Conservation (phyloP, 1,140 invertebrate genomes). For the Ceratina australensis region DNA sequence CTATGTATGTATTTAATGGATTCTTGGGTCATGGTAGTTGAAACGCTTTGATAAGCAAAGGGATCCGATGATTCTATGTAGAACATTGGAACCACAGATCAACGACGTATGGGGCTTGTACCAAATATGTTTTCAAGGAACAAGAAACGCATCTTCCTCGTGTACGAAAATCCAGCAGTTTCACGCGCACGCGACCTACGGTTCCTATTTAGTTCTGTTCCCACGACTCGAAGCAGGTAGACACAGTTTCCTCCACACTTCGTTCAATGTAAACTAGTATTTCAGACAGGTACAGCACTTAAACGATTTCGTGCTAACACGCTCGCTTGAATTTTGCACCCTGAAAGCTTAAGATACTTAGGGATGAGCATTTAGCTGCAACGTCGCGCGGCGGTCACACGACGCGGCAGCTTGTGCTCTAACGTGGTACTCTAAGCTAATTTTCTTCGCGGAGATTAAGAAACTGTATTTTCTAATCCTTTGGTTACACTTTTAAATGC, state of each 20-base stretch:
- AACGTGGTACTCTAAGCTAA: background rate
- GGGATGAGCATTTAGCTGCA: slow-evolving; percentile 34
- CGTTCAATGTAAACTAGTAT: background rate
- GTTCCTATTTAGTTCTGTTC: slow-evolving; percentile 42
- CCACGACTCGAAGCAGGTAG: background rate
- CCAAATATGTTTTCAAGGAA: too few relatives aligned
- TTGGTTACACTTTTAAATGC: too few relatives aligned
- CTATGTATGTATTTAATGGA: background rate
- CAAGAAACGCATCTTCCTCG: background rate
- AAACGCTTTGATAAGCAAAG: background rate
- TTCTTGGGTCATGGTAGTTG: background rate
- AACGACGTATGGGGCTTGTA: background rate
- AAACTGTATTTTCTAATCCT: too few relatives aligned
- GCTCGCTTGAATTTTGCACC: background rate
- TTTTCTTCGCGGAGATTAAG: background rate
- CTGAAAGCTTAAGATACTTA: background rate
- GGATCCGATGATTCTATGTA: slow-evolving; percentile 7
- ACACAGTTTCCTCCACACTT: background rate
- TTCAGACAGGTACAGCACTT: background rate
- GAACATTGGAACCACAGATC: background rate
- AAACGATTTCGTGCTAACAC: background rate
- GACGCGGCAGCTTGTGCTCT: slow-evolving; percentile 36
- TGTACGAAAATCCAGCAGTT: background rate
- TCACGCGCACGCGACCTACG: slow-evolving; percentile 32
- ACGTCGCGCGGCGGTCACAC: slow-evolving; percentile 47